Evolutionary conservation across 1,140 invertebrate species (phyloP).

Genomic region (Thaumatotibia leucotreta): DNA sequence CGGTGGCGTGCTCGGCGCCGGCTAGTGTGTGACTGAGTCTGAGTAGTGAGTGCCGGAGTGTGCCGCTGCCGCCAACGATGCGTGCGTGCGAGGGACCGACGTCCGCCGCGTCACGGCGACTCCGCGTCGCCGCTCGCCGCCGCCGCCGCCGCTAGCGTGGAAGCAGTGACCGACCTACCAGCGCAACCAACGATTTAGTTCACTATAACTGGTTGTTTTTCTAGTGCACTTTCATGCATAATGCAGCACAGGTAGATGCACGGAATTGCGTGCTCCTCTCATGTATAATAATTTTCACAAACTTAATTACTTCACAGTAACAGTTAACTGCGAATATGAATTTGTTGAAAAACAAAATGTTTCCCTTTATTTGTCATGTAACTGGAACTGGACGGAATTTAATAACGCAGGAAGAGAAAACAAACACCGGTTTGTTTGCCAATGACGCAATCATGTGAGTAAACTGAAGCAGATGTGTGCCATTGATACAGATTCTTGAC

Average conservation of each 20-base stretch:
- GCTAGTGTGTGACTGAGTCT: constrained; percentile 2
- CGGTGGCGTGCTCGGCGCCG: not conserved
- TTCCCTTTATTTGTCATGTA: not conserved
- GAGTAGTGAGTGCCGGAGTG: not conserved
- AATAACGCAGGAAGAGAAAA: not conserved
- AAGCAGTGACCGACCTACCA: constrained; percentile 17
- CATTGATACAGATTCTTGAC: constrained; percentile 9
- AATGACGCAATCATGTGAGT: not conserved
- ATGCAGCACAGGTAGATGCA: not conserved
- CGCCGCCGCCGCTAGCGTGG: not conserved
- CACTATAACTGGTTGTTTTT: constrained; percentile 28
- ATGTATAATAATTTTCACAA: not conserved
- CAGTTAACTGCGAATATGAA: not conserved
- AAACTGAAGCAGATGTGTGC: constrained; percentile 2
- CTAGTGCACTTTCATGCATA: constrained; percentile 24
- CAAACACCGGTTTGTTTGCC: constrained; percentile 6
- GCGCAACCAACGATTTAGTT: constrained; percentile 26
- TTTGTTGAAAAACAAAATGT: not conserved
- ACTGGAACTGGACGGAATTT: not conserved
- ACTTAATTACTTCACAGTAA: not conserved
- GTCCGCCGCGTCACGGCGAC: constrained; percentile 18
- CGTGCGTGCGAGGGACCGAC: constrained; percentile 17
- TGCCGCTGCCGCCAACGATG: not conserved
- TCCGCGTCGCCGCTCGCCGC: constrained; percentile 10
- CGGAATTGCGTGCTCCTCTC: not conserved